phyloP scores from a whole-genome alignment of 2,797 vertebrate species.

The Centropyge bicolor region DNA sequence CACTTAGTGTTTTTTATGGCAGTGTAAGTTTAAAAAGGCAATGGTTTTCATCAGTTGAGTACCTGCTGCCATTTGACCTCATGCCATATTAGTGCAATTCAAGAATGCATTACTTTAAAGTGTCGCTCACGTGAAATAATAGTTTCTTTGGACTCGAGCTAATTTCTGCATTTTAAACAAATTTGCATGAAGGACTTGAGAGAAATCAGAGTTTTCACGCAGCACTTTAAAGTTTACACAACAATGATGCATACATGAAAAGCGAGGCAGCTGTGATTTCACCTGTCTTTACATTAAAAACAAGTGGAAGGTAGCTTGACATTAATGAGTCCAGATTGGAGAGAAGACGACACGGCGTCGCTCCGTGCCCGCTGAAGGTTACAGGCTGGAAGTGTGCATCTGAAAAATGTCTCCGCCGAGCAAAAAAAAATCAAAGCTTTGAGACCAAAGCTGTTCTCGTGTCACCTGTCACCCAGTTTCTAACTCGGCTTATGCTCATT shows the following conservation, averaged over 20 bases:
- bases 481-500: slow-evolving; percentile 10
- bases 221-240: slow-evolving; percentile 3
- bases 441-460: slow-evolving; percentile 38
- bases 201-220: slow-evolving; percentile 10
- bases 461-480: slow-evolving; percentile 42
- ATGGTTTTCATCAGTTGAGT: slow-evolving; percentile 50
- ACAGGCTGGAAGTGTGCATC: slow-evolving; percentile 30
- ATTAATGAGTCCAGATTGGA: slow-evolving; percentile 35
- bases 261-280: slow-evolving; percentile 29
- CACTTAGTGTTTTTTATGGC: slow-evolving; percentile 51
- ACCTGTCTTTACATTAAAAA: slow-evolving; percentile 21
- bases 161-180: slow-evolving; percentile 7
- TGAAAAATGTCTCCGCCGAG: slow-evolving; percentile 38
- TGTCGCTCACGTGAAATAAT: slow-evolving; percentile 29
- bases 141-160: not conserved
- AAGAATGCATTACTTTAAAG: slow-evolving; percentile 19
- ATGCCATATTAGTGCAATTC: slow-evolving; percentile 19
- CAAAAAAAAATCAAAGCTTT: slow-evolving; percentile 47
- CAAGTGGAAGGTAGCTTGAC: slow-evolving; percentile 44
- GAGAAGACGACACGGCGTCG: slow-evolving; percentile 26
- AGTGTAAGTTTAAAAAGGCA: slow-evolving; percentile 42
- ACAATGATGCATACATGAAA: slow-evolving; percentile 18
- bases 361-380: slow-evolving; percentile 24
- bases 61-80: slow-evolving; percentile 36
- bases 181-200: not conserved